Percentiles rank a stretch among this genome's conserved stretches.
phyloP scores from a whole-genome alignment of 2,888 invertebrate genomes.

The Apoda limacodes region DNA sequence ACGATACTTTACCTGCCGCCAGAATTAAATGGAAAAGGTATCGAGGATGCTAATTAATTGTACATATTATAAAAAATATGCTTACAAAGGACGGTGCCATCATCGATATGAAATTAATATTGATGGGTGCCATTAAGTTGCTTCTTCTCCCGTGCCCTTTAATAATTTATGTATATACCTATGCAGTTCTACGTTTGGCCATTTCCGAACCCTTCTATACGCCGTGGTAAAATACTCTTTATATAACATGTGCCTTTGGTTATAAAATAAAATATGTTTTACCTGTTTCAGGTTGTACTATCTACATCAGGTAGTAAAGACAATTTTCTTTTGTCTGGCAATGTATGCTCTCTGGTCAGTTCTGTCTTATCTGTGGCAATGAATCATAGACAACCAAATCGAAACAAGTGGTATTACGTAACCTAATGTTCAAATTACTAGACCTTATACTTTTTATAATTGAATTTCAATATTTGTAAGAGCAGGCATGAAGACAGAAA shows the following conservation, averaged over 20 bases:
- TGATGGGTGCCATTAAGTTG: neutral
- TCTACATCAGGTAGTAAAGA: slow-evolving; percentile 57
- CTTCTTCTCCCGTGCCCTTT: neutral
- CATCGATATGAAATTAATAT: neutral
- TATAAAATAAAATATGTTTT: too few species aligned
- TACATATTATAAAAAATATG: neutral
- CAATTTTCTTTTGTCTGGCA: slow-evolving; percentile 37
- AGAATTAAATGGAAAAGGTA: slow-evolving; percentile 71
- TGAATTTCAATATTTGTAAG: too few species aligned
- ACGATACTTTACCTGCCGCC: slow-evolving; percentile 74
- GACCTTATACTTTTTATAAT: too few species aligned
- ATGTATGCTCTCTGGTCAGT: slow-evolving; percentile 52
- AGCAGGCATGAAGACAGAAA: too few species aligned
- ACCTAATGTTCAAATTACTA: too few species aligned
- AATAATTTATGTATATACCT: neutral
- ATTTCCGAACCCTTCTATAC: too few species aligned
- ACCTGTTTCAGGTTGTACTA: slow-evolving; percentile 62
- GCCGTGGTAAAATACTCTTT: too few species aligned
- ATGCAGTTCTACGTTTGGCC: neutral
- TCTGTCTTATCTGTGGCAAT: slow-evolving; percentile 21
- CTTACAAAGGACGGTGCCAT: neutral
- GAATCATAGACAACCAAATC: too few species aligned
- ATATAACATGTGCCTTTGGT: too few species aligned
- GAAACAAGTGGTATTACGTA: too few species aligned
- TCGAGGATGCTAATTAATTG: neutral